Base-by-base conservation (phyloP, 2,888 invertebrate genomes). In the Hydrotaea diabolus region DNA sequence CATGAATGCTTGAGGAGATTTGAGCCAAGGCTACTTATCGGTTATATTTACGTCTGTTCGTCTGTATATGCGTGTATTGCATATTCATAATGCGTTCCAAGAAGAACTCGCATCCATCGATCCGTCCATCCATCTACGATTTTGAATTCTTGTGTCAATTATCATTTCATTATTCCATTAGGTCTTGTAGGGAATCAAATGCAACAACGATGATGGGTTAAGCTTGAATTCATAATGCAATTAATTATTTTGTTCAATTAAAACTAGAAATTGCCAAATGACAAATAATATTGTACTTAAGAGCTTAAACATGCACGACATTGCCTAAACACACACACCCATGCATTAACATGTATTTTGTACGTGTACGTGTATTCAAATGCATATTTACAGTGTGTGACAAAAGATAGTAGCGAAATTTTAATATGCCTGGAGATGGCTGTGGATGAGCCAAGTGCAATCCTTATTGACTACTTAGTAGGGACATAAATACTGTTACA, bases 201-300 rank as follows among this genome's bases (percentile, higher is more conserved):
- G 62, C 15, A 62, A 62, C 62, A n/a, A n/a, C n/a, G n/a, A 17
- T 36, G 71, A 76, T 77, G 73, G 49, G 73, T 79, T 85, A 81
- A 81, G 84, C 84, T 66, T 81, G 81, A 79, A 85, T 85, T 66
- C 78, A 79, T 85, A 85, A 82, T 82, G 81, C 82, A 82, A 79
- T 82, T 85, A 85, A 85, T 85, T 82, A 85, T 85, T 85, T 85
- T 81, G 81, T 85, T 85, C 76, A 85, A 82, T 85, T 85, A 74
- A 85, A 79, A 82, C 76, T 79, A 82, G 85, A 85, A 82, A 85
- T 79, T 82, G 72, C 66, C 76, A 82, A 79, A 74, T 82, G 82
- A 85, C 85, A 85, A 79, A 82, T 77, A 85, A 79, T 82, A 23
- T 69, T 43, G 69, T 69, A 79, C 85, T 82, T 85, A 82, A 79